These are phyloP conservation scores for Rhynchomys soricoides DNA, from an alignment of 2,113 vertebrate genomes.

Conservation along the genomic window DNA sequence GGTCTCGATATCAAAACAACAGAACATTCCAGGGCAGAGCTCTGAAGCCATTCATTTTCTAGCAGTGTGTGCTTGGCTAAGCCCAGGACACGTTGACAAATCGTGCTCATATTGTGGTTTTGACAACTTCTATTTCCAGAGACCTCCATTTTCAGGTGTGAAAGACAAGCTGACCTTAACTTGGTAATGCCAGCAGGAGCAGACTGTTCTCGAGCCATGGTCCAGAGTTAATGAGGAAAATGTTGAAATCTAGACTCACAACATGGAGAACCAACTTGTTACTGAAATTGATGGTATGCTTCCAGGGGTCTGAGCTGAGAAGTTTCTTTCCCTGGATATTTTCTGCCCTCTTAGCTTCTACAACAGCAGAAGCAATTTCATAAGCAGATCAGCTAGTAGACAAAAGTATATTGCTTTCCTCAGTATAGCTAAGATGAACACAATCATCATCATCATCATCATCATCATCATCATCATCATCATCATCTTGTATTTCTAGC, in stretches of 20 bases:
- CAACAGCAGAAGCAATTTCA: conserved; percentile 34
- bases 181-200: conserved; percentile 44
- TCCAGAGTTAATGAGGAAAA: conserved; percentile 56
- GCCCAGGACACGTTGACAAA: conserved; percentile 1
- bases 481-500: not conserved
- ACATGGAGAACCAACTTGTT: conserved; percentile 41
- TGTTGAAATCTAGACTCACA: conserved; percentile 51
- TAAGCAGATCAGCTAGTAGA: conserved; percentile 26
- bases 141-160: not conserved
- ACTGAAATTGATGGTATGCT: not conserved
- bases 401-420: not conserved
- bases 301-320: not conserved
- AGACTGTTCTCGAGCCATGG: conserved; percentile 25
- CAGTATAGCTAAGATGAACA: not conserved
- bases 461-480: not conserved
- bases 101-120: not conserved
- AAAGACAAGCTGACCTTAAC: conserved; percentile 40
- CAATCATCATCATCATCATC: not conserved
- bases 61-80: not conserved
- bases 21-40: conserved; percentile 74
- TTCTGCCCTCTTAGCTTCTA: conserved; percentile 22
- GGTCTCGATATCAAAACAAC: conserved; percentile 48
- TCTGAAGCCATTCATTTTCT: conserved; percentile 32
- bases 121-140: conserved; percentile 47
- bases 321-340: conserved; percentile 41